Base-by-base conservation (phyloP, 2,113 vertebrate genomes). In the Ploceus nigricollis region DNA sequence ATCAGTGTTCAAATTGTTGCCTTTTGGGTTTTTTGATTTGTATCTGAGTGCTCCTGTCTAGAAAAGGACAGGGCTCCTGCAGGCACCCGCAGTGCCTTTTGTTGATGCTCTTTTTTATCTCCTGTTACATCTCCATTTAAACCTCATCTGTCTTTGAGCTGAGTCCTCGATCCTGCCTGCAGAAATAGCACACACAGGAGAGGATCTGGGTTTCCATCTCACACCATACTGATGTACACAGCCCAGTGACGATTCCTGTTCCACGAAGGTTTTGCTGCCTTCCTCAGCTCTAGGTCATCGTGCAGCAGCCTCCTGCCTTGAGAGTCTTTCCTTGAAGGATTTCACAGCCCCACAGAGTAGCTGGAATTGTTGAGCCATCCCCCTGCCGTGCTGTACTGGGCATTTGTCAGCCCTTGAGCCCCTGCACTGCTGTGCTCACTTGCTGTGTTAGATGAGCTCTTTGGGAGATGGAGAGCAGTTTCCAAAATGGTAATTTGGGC, bases 401-500 rank as follows among this genome's bases (percentile, higher is more conserved):
- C 66, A 54, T 82, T 80, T 96, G 70, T 94, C 93, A 94, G 15
- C 51, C 39, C 72, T n/a, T 20, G 7, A 11, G 65, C 83, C 79
- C 23, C 23, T 47, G 65, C 48, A 33, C 65, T 0, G 17, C 78
- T 5, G 42, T 10, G 75, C 90, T 76, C 30, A 0, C 39, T 84
- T 2, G 0, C 82, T 90, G 53, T 85, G 90, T 66, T 51, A 68
- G 60, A 65, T 58, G 94, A 87, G 94, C 82, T 94, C 47, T 83
- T 44, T 35, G 76, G 82, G 83, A 94, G 91, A 94, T 79, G 91
- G 83, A 91, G 51, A 91, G 83, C 48, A 2, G 42, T 87, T 87
- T 94, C 86, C 86, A 86, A 60, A 89, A 87, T 48, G 86, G 63
- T 84, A 58, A 89, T 94, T 87, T 27, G 80, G 89, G 89, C 80